These are phyloP conservation scores for Amblyraja radiata DNA, from an alignment of 2,797 vertebrate species.

Conservation along the genomic window DNA sequence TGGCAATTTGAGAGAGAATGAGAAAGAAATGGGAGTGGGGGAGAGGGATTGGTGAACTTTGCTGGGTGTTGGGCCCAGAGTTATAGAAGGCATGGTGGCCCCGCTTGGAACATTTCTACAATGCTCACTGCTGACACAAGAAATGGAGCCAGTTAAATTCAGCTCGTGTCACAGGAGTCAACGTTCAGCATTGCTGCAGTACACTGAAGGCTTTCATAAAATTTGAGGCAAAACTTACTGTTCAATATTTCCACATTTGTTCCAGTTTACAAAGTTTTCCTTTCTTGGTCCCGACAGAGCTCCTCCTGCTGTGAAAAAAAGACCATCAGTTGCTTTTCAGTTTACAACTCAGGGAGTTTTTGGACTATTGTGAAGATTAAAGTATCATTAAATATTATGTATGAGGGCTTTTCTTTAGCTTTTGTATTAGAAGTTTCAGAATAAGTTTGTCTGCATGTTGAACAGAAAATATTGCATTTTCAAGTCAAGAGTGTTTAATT, in stretches of 20 bases:
- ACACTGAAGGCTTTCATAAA: background rate
- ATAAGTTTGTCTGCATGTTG: background rate
- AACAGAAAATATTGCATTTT: background rate
- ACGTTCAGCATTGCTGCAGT: background rate
- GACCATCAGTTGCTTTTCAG: background rate
- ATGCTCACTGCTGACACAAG: background rate
- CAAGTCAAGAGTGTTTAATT: too few relatives aligned
- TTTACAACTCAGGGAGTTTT: background rate
- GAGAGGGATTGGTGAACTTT: too few relatives aligned
- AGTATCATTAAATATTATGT: background rate
- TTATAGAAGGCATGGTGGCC: background rate
- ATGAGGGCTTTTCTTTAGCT: background rate
- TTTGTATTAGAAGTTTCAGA: background rate
- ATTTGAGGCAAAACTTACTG: background rate
- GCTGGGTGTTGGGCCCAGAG: too few relatives aligned
- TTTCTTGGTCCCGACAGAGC: background rate
- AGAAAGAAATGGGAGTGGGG: too few relatives aligned
- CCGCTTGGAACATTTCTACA: constrained; percentile 15
- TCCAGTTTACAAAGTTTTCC: background rate
- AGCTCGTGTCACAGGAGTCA: background rate
- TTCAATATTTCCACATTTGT: constrained; percentile 24
- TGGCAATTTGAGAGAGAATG: too few relatives aligned
- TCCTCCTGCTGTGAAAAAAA: background rate
- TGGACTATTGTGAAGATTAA: background rate
- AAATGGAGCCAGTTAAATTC: constrained; percentile 17